Conservation (phyloP, 2,888 invertebrate species). For the Caenorhabditis wallacei region DNA sequence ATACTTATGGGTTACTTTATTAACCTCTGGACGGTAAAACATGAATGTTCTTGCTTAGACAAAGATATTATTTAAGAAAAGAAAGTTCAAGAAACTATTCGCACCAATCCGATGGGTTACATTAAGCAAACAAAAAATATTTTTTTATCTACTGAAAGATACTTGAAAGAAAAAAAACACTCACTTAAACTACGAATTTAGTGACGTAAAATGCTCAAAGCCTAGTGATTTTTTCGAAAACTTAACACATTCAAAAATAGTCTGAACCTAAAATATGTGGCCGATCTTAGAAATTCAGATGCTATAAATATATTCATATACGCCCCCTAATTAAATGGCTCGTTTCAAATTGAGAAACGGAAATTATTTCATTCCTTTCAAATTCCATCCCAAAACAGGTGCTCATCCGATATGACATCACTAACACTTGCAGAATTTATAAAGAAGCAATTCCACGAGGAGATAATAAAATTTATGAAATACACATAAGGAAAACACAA, state of each 20-base stretch:
- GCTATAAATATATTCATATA: neutral
- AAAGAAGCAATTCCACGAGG: neutral
- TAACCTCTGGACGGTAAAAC: too few relatives aligned
- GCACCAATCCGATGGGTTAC: too few relatives aligned
- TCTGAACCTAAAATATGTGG: neutral
- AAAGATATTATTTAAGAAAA: too few relatives aligned
- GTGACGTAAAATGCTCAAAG: neutral
- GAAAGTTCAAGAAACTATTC: too few relatives aligned
- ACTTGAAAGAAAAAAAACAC: slow-evolving; percentile 8
- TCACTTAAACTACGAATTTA: neutral
- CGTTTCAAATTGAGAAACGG: neutral
- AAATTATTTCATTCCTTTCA: neutral
- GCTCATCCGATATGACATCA: slow-evolving; percentile 1
- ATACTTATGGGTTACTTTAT: too few relatives aligned
- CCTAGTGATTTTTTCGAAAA: neutral
- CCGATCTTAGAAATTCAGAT: neutral
- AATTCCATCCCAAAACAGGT: slow-evolving; percentile 7
- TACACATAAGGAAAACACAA: slow-evolving; percentile 20
- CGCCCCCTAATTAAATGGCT: neutral
- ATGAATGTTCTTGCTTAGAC: too few relatives aligned
- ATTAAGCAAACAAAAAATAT: slow-evolving; percentile 19
- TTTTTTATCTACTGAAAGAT: slow-evolving; percentile 23
- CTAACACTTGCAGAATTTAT: neutral
- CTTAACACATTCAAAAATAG: too few relatives aligned
- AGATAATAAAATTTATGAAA: slow-evolving; percentile 3